Base-by-base conservation (phyloP, 1,140 invertebrate species). In the Nasonia vitripennis region DNA sequence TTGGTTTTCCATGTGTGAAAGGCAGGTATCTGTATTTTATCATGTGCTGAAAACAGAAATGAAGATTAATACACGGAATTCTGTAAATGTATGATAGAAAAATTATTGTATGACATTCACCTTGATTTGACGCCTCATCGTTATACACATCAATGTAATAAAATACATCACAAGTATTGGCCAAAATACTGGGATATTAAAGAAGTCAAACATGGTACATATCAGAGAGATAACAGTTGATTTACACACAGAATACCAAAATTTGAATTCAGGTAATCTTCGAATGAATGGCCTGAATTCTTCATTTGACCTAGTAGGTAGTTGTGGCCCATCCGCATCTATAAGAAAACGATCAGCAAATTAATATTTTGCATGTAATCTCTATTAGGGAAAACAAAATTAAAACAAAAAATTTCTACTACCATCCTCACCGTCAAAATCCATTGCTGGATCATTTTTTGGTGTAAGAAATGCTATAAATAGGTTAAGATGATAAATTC, bases 141-240 rank as follows among this genome's bases (percentile, higher is more conserved):
- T 99, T 89, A 99, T 97, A 93, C 98, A 98, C 92, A 99, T 98
- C 86, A 99, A 94, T 67, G 99, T 98, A 90, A 99, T 97, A 94
- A 99, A 99, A 94, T 99, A 99, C 96, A 99, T 98, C 84, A 99
- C 98, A 90, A 99, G 95, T 88, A 99, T 99, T 74, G 99, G 99
- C 99, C 99, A 99, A 93, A 99, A 99, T 89, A 99, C 99, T 90
- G 99, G 99, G 91, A 99, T 97, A 95, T 99, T 99, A 92, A 99
- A 99, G 88, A 97, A 97, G 90, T 99, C 98, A 93, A 99, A 99
- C 92, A 99, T 98, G 79, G 99, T 99, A 93, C 98, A 99, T 87
- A 96, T 94, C 89, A 98, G 95, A 45, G 97, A 98, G 88, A 99
- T 95, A 2, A 98, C 79, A n/a, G 98, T 99, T 77, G 98, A 98